A percentile compares a stretch with the other conserved stretches of the same genome.
Evolutionary conservation across 2,113 vertebrate genomes (phyloP).

Genomic region (Hyperopisus bebe): DNA sequence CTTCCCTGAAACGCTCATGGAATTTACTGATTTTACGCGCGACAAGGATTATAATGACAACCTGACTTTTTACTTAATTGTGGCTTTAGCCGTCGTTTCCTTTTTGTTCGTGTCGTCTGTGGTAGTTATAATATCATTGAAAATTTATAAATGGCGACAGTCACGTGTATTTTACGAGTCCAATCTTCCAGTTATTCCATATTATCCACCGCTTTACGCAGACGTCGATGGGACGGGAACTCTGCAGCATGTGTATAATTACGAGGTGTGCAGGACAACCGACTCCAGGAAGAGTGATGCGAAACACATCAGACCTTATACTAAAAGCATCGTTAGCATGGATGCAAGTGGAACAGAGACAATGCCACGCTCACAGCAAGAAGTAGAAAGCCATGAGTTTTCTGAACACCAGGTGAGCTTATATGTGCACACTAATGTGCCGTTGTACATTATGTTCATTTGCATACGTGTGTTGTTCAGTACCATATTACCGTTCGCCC

Average conservation of each 20-base stretch:
- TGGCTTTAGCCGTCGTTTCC: slow-evolving; percentile 40
- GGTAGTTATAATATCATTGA: slow-evolving; percentile 36
- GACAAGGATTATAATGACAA: slow-evolving; percentile 31
- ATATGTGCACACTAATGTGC: slow-evolving; percentile 24
- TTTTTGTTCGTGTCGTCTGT: slow-evolving; percentile 33
- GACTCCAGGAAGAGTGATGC: slow-evolving; percentile 64
- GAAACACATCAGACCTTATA: slow-evolving; percentile 29
- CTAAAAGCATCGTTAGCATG: slow-evolving; percentile 27
- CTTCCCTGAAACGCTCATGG: slow-evolving; percentile 38
- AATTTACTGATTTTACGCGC: slow-evolving; percentile 33
- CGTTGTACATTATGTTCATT: neutral
- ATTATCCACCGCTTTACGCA: slow-evolving; percentile 45
- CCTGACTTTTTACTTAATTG: slow-evolving; percentile 36
- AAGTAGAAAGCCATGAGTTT: slow-evolving; percentile 38
- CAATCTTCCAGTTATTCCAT: slow-evolving; percentile 44
- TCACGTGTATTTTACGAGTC: slow-evolving; percentile 30
- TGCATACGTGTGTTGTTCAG: neutral
- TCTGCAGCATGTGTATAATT: slow-evolving; percentile 34
- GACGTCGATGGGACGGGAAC: slow-evolving; percentile 42
- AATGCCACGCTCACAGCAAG: slow-evolving; percentile 43
- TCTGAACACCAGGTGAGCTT: slow-evolving; percentile 22
- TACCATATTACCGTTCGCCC: neutral
- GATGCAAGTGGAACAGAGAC: slow-evolving; percentile 37
- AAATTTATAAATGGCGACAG: slow-evolving; percentile 39
- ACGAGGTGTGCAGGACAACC: slow-evolving; percentile 64